Evolutionary conservation across 2,113 vertebrate species (phyloP).

Genomic region (Calyptommatus sinebrachiatus): DNA sequence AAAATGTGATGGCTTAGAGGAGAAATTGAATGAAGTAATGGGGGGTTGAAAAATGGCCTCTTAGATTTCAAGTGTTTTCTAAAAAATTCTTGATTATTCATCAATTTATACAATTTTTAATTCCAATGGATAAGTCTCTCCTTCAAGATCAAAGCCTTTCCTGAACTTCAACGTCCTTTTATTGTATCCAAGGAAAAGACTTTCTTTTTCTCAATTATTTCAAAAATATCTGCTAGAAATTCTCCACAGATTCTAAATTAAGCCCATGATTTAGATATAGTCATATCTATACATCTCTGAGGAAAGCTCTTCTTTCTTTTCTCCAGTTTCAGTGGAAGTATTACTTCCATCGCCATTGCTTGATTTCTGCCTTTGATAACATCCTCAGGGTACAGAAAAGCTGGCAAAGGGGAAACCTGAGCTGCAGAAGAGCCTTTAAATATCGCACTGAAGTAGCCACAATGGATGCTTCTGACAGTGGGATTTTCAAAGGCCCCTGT

Average conservation of each 20-base stretch:
- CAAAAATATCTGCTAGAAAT: conserved; percentile 27
- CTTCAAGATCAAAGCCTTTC: conserved; percentile 47
- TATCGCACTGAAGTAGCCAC: conserved; percentile 43
- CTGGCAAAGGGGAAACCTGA: conserved; percentile 65
- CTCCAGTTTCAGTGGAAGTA: conserved; percentile 43
- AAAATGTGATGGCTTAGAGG: not conserved
- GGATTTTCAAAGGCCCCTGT: not conserved
- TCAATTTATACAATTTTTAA: no score
- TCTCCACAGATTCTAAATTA: conserved; percentile 41
- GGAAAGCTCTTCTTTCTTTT: conserved; percentile 50
- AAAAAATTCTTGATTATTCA: not conserved
- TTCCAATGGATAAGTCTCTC: conserved; percentile 23
- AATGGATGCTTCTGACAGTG: conserved; percentile 23
- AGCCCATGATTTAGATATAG: conserved; percentile 9
- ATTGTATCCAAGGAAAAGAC: conserved; percentile 34
- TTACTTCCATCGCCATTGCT: conserved; percentile 16
- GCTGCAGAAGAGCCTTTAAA: conserved; percentile 42
- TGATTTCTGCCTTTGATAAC: conserved; percentile 60
- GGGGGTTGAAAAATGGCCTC: not conserved
- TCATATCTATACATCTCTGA: conserved; percentile 14
- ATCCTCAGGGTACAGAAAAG: conserved; percentile 54
- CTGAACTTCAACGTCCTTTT: conserved; percentile 39
- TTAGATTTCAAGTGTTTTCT: not conserved
- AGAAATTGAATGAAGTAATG: not conserved
- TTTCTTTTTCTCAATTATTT: conserved; percentile 30